phyloP scores from a whole-genome alignment of 2,888 invertebrate genomes.

The Trachelus troglodyta region DNA sequence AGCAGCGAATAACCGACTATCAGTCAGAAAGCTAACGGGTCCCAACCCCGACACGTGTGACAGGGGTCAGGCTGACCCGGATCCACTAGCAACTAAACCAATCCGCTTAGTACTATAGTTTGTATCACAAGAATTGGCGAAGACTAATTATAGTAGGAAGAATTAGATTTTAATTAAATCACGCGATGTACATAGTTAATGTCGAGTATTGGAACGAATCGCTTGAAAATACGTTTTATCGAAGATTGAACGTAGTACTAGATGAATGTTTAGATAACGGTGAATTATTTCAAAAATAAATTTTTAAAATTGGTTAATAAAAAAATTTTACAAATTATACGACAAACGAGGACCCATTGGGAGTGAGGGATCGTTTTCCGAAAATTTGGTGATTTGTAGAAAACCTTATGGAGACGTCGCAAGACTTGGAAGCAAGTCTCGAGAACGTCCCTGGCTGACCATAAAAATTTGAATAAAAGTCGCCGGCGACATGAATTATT shows the following conservation, averaged over 20 bases:
- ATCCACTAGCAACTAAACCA: background rate
- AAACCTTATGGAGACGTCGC: conserved; percentile 28
- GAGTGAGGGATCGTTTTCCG: background rate
- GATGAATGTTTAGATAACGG: background rate
- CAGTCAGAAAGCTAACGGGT: background rate
- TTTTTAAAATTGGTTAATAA: background rate
- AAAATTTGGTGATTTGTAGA: conserved; percentile 1
- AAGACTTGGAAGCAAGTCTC: conserved; percentile 8
- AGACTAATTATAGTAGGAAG: background rate
- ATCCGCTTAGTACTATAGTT: background rate
- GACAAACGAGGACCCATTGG: background rate
- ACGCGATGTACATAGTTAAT: background rate
- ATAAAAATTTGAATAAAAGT: conserved; percentile 7
- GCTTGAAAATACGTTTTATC: background rate
- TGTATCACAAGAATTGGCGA: background rate
- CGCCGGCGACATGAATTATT: conserved; percentile 37
- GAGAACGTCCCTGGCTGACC: background rate
- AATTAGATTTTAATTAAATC: background rate
- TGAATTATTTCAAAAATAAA: background rate
- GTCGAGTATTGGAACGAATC: background rate
- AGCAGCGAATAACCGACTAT: background rate
- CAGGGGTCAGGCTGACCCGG: conserved; percentile 6
- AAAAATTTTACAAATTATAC: background rate
- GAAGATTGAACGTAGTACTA: background rate
- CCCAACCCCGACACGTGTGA: conserved; percentile 1